Base-by-base conservation (phyloP, 2,888 invertebrate genomes). In the Serrognathus titanus region DNA sequence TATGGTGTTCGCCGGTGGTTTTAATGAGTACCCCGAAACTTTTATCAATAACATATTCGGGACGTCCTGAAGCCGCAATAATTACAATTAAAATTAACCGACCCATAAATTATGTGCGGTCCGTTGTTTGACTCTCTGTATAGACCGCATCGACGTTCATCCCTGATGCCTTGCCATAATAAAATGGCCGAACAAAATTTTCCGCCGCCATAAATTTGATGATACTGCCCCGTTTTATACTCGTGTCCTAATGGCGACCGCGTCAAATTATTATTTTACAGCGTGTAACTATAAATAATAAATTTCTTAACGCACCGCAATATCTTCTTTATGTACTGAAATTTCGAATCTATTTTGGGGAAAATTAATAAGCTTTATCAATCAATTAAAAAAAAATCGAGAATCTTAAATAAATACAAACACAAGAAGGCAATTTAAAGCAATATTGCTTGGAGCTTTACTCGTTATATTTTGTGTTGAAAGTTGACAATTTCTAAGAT, bases 61-160 rank as follows among this genome's bases (percentile, higher is more conserved):
- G 48, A 48, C 49, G 56, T 52, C 38, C 53, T 46, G 48, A 48
- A 53, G 49, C 62, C 58, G 57, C 61, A 61, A 62, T 61, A 64
- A 64, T 64, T 61, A 61, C 59, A 61, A 62, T 64, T 64, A 59
- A 59, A 62, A 64, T 64, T 64, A 64, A 64, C 61, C 60, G 60
- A 57, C 58, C 61, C 60, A 55, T 62, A 64, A 62, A 64, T 64
- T 64, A 64, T 61, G 61, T 61, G 55, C 55, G 55, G 55, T 38
- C 46, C 39, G 39, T 24, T 46, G 16, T 55, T 37, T 41, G 37
- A 40, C 39, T 50, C 46, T 24, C 46, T 24, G 43, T 41, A 51
- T 45, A 8, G 20, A 49, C 49, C 49, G 37, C 49, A 49, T 36
- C 49, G 49, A 49, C 36, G 49, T 41, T 41, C 3, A 43, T 16